Conservation (phyloP, 2,797 vertebrate genomes). For the Erpetoichthys calabaricus region DNA sequence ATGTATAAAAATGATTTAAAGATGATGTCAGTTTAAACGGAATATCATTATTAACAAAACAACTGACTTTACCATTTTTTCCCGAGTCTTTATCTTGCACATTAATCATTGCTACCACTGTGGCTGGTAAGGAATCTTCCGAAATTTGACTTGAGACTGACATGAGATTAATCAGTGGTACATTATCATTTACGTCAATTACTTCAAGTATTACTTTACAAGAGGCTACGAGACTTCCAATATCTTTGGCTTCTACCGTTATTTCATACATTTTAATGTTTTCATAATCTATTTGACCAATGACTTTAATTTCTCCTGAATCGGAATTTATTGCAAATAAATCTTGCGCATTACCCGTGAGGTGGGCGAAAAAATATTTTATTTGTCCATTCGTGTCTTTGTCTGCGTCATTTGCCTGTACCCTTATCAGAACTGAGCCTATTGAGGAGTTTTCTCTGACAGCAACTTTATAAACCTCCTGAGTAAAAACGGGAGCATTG, state of each 20-base stretch:
- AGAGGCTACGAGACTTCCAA: conserved; percentile 34
- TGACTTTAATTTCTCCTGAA: conserved; percentile 26
- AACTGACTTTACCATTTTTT: conserved; percentile 42
- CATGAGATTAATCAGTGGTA: conserved; percentile 43
- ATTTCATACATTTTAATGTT: conserved; percentile 35
- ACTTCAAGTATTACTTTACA: conserved; percentile 44
- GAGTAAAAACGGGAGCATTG: conserved; percentile 28
- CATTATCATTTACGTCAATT: conserved; percentile 48
- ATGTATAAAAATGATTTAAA: conserved; percentile 27
- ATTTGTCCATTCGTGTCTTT: conserved; percentile 34
- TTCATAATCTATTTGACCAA: conserved; percentile 36
- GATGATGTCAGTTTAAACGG: conserved; percentile 44
- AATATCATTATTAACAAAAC: conserved; percentile 29
- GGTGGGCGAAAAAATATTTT: conserved; percentile 33
- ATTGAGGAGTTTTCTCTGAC: conserved; percentile 25
- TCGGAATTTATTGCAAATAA: conserved; percentile 30
- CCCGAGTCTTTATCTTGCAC: conserved; percentile 49
- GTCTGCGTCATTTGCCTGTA: conserved; percentile 40
- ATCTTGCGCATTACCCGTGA: conserved; percentile 12
- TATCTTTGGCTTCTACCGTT: conserved; percentile 40
- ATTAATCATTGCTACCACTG: conserved; percentile 47
- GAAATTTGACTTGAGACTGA: conserved; percentile 42
- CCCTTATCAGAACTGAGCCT: conserved; percentile 25
- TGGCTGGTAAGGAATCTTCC: conserved; percentile 39
- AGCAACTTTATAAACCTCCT: conserved; percentile 28